Evolutionary conservation across 2,113 vertebrate species (phyloP), one percentile per base, ranked within the genome.

Genomic region (Trogon melanurus): DNA sequence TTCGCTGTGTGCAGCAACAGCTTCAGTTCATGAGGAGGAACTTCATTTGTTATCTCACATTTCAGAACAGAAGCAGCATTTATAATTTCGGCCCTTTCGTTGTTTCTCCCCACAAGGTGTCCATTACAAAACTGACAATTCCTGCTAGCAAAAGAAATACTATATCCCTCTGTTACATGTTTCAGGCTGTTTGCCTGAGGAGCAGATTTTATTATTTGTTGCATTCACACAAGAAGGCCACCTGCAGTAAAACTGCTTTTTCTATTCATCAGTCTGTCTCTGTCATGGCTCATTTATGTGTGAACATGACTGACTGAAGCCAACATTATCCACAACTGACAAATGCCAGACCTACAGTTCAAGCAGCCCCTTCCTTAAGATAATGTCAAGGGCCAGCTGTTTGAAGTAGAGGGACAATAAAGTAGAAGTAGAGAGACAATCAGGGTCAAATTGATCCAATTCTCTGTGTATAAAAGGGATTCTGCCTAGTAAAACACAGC

Each of bases 331-430:
- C 95, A 93, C 94, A 96, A 96, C 89, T 96, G 96, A 97, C 96
- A 98, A 98, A 96, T 97, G 96, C 90, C 97, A 98, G 96, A 94
- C 91, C 91, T 96, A 71, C 70, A 95, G 97, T 97, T 98, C 97
- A 97, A 95, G 97, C 97, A 97, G 48, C 82, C 67, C n/a, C 85
- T 98, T 97, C 91, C 95, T 97, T 95, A 95, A 96, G 95, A 97
- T 93, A 97, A 97, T 88, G 96, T 96, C 95, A 91, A 96, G 64
- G 96, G 95, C 96, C 80, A 82, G 34, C 74, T 96, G 89, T 97
- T 97, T 97, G 95, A 97, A 97, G 95, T 94, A 93, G 71, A 44
- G 26, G 94, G 95, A 98, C 96, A 96, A 98, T 97, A 88, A 96
- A 97, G 87, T 84, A 54, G 74, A 96, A 41, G 41, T 41, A 41